Evolutionary conservation across 2,888 invertebrate genomes (phyloP).

Genomic region (Epinotia ramella): DNA sequence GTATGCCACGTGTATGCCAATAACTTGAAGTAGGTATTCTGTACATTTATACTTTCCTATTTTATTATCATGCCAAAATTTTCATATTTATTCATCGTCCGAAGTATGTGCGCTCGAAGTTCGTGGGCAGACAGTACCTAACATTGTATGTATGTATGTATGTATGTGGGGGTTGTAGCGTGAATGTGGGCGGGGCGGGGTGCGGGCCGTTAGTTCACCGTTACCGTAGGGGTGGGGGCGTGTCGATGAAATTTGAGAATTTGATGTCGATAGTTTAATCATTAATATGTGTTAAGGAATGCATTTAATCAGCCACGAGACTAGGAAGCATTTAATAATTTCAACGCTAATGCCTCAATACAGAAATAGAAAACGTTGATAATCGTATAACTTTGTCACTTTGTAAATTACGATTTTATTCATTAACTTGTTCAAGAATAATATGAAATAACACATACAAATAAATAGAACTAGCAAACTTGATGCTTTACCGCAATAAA

Average conservation of each 20-base stretch:
- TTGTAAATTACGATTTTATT: no score
- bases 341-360: no score
- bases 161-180: slow-evolving; percentile 54
- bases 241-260: slow-evolving; percentile 52
- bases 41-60: no score
- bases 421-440: no score
- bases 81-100: neutral
- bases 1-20: no score
- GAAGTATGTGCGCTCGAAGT: slow-evolving; percentile 14
- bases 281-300: no score
- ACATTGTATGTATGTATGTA: slow-evolving; percentile 47
- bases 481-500: neutral
- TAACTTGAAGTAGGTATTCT: no score
- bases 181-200: slow-evolving; percentile 65
- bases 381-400: no score
- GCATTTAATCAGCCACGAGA: no score
- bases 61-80: neutral
- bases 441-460: no score
- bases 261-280: slow-evolving; percentile 16
- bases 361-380: no score
- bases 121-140: slow-evolving; percentile 27
- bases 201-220: slow-evolving; percentile 72
- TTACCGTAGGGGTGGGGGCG: slow-evolving; percentile 62
- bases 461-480: neutral
- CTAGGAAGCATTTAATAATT: no score